Conservation (phyloP, 2,888 invertebrate species). For the Aporophyla lueneburgensis region DNA sequence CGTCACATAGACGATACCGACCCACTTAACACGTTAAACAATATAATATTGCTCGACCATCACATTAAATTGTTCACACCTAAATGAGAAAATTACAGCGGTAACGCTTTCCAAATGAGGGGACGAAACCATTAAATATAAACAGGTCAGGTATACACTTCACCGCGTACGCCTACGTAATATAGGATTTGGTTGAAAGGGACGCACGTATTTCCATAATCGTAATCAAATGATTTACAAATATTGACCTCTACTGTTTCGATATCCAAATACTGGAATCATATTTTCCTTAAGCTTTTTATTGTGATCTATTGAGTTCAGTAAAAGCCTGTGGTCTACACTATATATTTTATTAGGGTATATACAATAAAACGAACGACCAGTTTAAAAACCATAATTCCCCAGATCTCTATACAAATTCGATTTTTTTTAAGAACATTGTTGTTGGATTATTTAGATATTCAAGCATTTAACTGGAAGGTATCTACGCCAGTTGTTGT, state of each 20-base stretch:
- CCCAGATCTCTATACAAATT: background rate
- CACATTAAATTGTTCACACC: constrained; percentile 58
- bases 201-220: constrained; percentile 58
- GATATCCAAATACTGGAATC: constrained; percentile 19
- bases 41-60: constrained; percentile 57
- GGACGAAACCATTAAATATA: constrained; percentile 65
- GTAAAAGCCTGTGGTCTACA: constrained; percentile 15
- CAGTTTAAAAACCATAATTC: background rate
- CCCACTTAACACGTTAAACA: constrained; percentile 48
- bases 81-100: constrained; percentile 55
- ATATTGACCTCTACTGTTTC: constrained; percentile 52
- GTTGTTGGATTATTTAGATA: constrained; percentile 3
- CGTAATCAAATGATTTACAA: constrained; percentile 56
- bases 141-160: constrained; percentile 62
- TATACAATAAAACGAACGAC: constrained; percentile 5
- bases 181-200: constrained; percentile 60
- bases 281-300: constrained; percentile 39
- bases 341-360: constrained; percentile 8
- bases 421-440: background rate
- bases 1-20: constrained; percentile 59
- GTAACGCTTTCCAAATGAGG: constrained; percentile 64
- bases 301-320: constrained; percentile 32
- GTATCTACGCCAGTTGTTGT: constrained; percentile 18
- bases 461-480: constrained; percentile 17
- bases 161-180: constrained; percentile 51